Conservation (phyloP, 2,797 vertebrate species). For the Enteromius radiatus region DNA sequence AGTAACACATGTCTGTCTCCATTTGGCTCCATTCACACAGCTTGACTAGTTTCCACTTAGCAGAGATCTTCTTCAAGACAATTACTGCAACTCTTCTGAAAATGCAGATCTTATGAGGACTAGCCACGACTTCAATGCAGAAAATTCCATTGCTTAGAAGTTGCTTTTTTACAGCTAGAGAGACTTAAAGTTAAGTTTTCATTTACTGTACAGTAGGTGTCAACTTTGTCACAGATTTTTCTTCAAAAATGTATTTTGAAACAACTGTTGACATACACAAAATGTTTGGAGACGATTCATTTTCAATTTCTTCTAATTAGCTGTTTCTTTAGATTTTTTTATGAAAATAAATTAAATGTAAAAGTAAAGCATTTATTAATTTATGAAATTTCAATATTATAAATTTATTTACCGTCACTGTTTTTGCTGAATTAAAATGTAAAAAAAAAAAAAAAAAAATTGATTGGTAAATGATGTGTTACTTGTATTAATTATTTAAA, state of each 20-base stretch:
- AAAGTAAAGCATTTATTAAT: too few species aligned
- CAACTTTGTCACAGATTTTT: too few species aligned
- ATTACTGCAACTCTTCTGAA: slow-evolving; percentile 53
- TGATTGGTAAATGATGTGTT: background rate
- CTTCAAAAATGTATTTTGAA: background rate
- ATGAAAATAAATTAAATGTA: too few species aligned
- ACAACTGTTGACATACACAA: background rate
- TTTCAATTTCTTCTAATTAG: background rate
- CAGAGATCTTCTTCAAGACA: slow-evolving; percentile 47
- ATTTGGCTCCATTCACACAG: slow-evolving; percentile 33
- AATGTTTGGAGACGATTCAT: background rate
- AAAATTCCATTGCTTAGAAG: background rate
- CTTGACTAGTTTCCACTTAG: slow-evolving; percentile 56
- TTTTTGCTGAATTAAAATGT: background rate
- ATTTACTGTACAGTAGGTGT: background rate
- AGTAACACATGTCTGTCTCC: background rate
- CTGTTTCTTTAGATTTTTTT: too few species aligned
- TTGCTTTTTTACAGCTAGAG: background rate
- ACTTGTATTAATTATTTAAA: background rate
- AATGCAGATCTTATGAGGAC: slow-evolving; percentile 58
- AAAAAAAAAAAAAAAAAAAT: background rate
- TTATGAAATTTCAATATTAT: background rate
- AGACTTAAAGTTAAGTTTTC: background rate
- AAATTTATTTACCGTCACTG: background rate
- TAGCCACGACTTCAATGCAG: slow-evolving; percentile 47